Percentiles rank a stretch among this genome's conserved stretches.
Conservation (phyloP, 2,888 invertebrate genomes). For the Meloe dianella region DNA sequence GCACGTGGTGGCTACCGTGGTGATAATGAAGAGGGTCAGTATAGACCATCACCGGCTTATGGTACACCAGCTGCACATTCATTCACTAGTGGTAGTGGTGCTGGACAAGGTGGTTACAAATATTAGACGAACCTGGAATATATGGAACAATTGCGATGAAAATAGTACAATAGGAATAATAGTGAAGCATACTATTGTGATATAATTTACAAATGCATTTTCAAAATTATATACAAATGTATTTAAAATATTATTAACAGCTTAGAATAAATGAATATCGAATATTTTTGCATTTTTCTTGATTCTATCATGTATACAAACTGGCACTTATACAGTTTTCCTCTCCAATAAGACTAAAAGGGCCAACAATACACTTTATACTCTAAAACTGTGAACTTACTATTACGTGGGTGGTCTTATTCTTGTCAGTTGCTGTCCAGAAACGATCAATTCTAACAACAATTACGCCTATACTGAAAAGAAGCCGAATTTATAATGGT, state of each 20-base stretch:
- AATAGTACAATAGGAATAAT: conserved; percentile 2
- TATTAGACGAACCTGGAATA: conserved; percentile 9
- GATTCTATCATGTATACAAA: no score
- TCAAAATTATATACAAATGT: background rate
- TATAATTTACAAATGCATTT: background rate
- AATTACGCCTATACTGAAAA: background rate
- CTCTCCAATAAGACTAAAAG: background rate
- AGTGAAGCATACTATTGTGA: background rate
- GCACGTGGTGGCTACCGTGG: conserved; percentile 39
- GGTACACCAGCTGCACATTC: conserved; percentile 15
- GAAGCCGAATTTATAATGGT: background rate
- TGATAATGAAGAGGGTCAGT: conserved; percentile 31
- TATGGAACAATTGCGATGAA: background rate
- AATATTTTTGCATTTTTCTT: background rate
- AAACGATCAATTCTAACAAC: background rate
- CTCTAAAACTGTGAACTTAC: background rate
- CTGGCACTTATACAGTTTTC: no score
- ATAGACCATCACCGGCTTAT: conserved; percentile 14
- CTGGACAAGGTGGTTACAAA: conserved; percentile 19
- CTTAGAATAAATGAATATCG: conserved; percentile 4
- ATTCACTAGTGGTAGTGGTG: background rate
- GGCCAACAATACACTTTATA: no score
- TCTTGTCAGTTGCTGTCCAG: no score
- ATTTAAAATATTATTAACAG: background rate
- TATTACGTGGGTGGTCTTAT: no score